phyloP scores from a whole-genome alignment of 1,140 invertebrate species.

The Leptopilina boulardi region DNA sequence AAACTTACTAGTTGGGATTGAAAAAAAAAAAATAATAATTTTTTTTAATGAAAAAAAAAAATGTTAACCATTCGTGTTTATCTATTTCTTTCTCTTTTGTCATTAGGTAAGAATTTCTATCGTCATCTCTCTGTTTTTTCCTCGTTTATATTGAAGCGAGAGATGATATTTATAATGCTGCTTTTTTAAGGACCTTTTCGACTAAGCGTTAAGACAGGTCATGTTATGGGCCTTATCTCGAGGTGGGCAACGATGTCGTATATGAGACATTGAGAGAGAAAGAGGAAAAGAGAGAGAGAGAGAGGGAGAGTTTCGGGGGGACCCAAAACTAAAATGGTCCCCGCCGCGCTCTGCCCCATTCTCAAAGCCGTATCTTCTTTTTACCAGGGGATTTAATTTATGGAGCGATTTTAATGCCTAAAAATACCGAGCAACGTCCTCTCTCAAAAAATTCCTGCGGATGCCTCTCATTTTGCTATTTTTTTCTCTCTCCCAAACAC shows the following conservation, averaged over 20 bases:
- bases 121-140: background rate
- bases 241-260: constrained; percentile 54
- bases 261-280: constrained; percentile 52
- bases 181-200: constrained; percentile 59
- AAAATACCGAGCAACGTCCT: constrained; percentile 66
- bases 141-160: constrained; percentile 19
- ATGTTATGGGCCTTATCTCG: constrained; percentile 70
- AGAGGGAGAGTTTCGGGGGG: constrained; percentile 45
- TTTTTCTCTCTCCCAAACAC: constrained; percentile 12
- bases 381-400: constrained; percentile 70
- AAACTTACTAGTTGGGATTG: too few species aligned
- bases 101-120: constrained; percentile 13
- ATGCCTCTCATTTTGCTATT: constrained; percentile 33
- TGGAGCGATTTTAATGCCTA: constrained; percentile 71
- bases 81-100: background rate
- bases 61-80: too few species aligned
- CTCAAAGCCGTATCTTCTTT: constrained; percentile 59
- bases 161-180: constrained; percentile 54
- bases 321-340: constrained; percentile 55
- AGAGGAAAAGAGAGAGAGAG: too few species aligned
- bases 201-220: constrained; percentile 70
- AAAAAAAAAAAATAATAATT: too few species aligned
- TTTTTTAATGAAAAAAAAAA: background rate
- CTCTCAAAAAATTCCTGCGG: constrained; percentile 60
- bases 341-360: constrained; percentile 60